These are phyloP conservation scores for Drosophila persimilis DNA, from an alignment of 1,140 invertebrate species.

Conservation along the genomic window DNA sequence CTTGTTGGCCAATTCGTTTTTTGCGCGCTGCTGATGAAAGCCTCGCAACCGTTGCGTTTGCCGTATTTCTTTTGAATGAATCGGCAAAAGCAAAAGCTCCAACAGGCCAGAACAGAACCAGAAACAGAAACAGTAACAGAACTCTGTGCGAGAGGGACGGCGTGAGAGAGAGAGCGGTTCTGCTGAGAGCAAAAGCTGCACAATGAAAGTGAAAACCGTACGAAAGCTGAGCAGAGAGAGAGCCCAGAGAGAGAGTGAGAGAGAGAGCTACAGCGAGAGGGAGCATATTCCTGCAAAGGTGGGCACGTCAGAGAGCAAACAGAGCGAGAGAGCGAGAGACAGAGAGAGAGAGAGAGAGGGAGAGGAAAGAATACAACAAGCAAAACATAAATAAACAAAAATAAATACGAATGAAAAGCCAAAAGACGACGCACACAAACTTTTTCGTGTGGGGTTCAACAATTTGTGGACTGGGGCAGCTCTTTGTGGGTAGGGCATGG, in stretches of 20 bases:
- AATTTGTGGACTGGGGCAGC: constrained; percentile 52
- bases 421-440: constrained; percentile 53
- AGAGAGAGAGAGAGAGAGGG: constrained; percentile 44
- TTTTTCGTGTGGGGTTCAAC: constrained; percentile 44
- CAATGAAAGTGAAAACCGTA: constrained; percentile 78
- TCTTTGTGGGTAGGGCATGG: constrained; percentile 10
- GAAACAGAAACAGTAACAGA: constrained; percentile 30
- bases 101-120: constrained; percentile 47
- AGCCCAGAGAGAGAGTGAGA: not conserved
- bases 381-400: constrained; percentile 82
- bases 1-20: constrained; percentile 34
- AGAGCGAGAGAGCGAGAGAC: constrained; percentile 20
- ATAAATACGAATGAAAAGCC: constrained; percentile 70
- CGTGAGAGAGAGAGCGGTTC: constrained; percentile 15
- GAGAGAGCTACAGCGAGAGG: constrained; percentile 1
- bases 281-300: constrained; percentile 2
- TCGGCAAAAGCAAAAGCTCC: constrained; percentile 54
- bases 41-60: constrained; percentile 67
- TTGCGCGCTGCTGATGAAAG: constrained; percentile 43
- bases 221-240: constrained; percentile 25
- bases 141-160: constrained; percentile 17
- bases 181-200: constrained; percentile 58
- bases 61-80: constrained; percentile 78
- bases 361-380: constrained; percentile 70
- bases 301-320: constrained; percentile 20